Evolutionary conservation across 2,888 invertebrate species (phyloP).

Genomic region (Hypselothyrea guttata): DNA sequence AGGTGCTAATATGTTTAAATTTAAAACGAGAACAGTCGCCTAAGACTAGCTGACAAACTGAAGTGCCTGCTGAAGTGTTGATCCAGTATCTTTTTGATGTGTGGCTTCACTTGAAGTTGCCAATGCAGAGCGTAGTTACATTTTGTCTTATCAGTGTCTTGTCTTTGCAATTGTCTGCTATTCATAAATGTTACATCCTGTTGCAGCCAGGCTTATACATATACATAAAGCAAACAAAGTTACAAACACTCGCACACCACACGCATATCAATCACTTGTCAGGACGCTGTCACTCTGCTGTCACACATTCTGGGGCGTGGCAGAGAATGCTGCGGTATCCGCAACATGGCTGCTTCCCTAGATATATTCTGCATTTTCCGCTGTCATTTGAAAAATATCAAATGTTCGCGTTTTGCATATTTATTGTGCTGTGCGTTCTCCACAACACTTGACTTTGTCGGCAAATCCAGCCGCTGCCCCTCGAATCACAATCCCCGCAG

Average conservation of each 20-base stretch:
- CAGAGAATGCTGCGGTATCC: constrained; percentile 48
- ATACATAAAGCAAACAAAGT: constrained; percentile 26
- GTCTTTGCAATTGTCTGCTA: constrained; percentile 10
- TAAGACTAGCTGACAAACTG: not conserved
- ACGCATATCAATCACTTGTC: constrained; percentile 73
- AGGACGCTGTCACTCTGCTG: constrained; percentile 64
- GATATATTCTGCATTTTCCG: constrained; percentile 32
- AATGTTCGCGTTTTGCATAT: constrained; percentile 72
- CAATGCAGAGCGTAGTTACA: not conserved
- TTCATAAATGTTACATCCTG: constrained; percentile 34
- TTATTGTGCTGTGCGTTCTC: constrained; percentile 57
- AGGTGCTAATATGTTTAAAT: no score
- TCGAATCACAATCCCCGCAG: not conserved
- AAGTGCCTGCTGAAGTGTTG: constrained; percentile 16
- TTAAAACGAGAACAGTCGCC: constrained; percentile 7
- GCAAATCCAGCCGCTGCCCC: not conserved
- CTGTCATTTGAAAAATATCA: constrained; percentile 59
- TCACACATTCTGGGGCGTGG: constrained; percentile 54
- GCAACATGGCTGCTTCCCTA: constrained; percentile 20
- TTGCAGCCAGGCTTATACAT: constrained; percentile 25
- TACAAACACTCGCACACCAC: constrained; percentile 56
- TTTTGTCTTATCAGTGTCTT: constrained; percentile 3
- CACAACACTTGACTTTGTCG: constrained; percentile 27
- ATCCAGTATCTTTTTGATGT: constrained; percentile 10
- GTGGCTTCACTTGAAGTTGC: constrained; percentile 3